Evolutionary conservation across 1,140 invertebrate genomes (phyloP).

Genomic region (Lasioglossum baleicum): DNA sequence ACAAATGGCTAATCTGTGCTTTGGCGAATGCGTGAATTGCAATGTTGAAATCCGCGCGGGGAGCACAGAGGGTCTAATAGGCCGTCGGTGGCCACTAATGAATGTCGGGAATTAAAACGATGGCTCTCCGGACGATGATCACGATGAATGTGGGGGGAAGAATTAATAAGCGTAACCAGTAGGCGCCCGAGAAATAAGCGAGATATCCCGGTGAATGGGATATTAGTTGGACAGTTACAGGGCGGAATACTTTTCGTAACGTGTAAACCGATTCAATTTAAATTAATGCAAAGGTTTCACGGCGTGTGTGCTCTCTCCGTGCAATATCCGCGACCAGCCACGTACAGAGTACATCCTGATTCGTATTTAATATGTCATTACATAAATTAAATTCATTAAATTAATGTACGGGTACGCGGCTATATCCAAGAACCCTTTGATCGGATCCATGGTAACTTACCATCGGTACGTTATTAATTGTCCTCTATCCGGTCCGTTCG

Average conservation of each 20-base stretch:
- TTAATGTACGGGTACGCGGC: neutral
- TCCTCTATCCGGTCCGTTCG: no score
- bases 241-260: neutral
- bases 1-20: no score
- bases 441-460: neutral
- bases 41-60: no score
- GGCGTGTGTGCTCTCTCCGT: neutral
- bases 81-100: no score
- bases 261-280: neutral
- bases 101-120: no score
- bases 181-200: no score
- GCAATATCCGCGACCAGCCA: no score
- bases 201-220: neutral
- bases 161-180: no score
- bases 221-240: neutral
- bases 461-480: conserved; percentile 6
- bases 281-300: conserved; percentile 1
- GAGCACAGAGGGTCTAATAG: no score
- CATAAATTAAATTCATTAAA: conserved; percentile 29
- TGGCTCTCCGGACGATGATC: no score
- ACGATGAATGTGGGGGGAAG: no score
- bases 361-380: conserved; percentile 31
- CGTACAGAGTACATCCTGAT: neutral
- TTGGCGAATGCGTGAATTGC: no score
- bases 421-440: neutral